Percentiles rank a stretch among this genome's conserved stretches.
phyloP scores from a whole-genome alignment of 35 echinoderm and acorn worm species.

The Stichopus chloronotus region DNA sequence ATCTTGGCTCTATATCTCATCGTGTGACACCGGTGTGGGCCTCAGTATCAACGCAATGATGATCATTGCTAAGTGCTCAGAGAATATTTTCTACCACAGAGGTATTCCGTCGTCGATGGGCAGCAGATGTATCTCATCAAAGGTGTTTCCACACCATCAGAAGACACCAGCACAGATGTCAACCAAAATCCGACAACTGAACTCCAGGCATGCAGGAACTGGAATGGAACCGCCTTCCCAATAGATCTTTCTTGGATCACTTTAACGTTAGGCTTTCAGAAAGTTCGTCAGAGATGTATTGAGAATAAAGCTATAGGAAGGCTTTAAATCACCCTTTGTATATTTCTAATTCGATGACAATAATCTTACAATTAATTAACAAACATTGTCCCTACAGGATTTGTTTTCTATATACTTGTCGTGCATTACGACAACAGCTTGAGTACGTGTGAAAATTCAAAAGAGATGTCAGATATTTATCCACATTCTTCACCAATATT shows the following conservation, averaged over 20 bases:
- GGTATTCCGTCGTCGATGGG: neutral
- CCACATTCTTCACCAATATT: no score
- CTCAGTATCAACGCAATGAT: neutral
- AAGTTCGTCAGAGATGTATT: neutral
- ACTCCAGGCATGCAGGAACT: neutral
- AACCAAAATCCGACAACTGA: neutral
- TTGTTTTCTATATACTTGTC: neutral
- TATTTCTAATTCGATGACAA: no score
- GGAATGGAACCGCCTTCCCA: neutral
- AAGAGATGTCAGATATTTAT: no score
- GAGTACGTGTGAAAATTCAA: no score
- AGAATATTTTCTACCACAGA: constrained; percentile 7
- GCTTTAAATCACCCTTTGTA: no score
- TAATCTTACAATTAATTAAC: no score
- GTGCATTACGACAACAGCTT: no score
- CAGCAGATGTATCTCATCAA: no score
- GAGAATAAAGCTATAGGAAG: neutral
- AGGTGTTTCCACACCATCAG: neutral
- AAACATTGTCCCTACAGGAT: neutral
- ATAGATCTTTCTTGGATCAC: neutral
- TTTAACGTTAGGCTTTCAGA: neutral
- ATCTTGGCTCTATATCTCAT: no score
- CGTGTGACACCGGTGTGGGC: no score
- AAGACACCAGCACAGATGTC: neutral
- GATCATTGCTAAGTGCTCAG: neutral